Conservation (phyloP, 2,888 invertebrate species). For the Hoplodrina ambigua region DNA sequence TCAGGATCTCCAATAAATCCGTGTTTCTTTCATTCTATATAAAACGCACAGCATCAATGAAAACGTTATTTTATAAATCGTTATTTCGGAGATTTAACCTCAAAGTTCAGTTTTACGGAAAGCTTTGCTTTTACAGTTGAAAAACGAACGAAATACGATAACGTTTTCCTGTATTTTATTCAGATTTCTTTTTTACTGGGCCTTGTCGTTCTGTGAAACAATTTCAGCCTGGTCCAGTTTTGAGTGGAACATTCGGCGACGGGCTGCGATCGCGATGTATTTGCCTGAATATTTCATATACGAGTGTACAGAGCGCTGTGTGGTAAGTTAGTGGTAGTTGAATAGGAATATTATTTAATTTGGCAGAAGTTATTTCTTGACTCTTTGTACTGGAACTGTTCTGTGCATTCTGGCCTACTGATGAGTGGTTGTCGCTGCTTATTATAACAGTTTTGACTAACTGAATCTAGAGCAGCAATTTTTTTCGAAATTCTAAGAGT, state of each 20-base stretch:
- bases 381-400: neutral
- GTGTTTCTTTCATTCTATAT: neutral
- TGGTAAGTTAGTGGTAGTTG: conserved; percentile 67
- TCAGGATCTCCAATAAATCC: conserved; percentile 9
- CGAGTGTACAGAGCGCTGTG: conserved; percentile 69
- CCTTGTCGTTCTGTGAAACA: conserved; percentile 69
- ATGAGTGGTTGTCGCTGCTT: too few species aligned
- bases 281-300: conserved; percentile 84
- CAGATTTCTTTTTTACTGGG: conserved; percentile 32
- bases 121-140: conserved; percentile 24
- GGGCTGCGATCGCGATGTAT: conserved; percentile 73
- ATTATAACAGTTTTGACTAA: neutral
- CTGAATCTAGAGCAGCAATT: too few species aligned
- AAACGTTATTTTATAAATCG: conserved; percentile 12
- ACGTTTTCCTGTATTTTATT: conserved; percentile 37
- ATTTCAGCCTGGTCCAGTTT: conserved; percentile 76
- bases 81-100: conserved; percentile 31
- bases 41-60: conserved; percentile 1
- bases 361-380: neutral
- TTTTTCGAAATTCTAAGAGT: too few species aligned
- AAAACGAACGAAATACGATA: conserved; percentile 17
- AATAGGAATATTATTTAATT: neutral
- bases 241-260: conserved; percentile 67
- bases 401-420: too few species aligned
- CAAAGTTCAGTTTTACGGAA: conserved; percentile 27